These are phyloP conservation scores for Pseudomyrmex gracilis DNA, from an alignment of 1,140 invertebrate species.

Conservation along the genomic window DNA sequence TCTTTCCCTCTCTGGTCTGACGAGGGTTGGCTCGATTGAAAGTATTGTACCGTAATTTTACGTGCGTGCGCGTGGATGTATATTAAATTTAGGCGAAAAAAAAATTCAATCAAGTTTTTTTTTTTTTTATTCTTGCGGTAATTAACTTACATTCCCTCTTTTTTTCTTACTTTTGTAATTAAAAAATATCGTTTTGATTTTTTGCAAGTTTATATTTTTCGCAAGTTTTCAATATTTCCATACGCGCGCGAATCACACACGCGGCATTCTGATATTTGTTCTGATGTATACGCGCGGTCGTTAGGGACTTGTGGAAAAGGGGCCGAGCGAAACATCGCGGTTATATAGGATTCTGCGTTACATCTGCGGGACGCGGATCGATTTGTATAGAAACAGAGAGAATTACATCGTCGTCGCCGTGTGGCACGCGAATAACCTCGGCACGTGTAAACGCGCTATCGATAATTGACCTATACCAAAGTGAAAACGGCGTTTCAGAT, in stretches of 20 bases:
- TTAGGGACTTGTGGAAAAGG: neutral
- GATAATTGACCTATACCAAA: conserved; percentile 17
- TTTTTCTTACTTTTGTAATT: neutral
- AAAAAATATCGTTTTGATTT: too few species aligned
- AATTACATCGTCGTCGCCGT: conserved; percentile 1
- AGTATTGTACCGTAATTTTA: neutral
- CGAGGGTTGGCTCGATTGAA: conserved; percentile 4
- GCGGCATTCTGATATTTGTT: neutral
- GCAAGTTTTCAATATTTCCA: neutral
- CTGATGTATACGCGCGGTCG: neutral
- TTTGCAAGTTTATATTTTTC: too few species aligned
- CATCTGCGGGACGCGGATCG: neutral
- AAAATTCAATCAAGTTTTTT: neutral
- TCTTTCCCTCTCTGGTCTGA: neutral
- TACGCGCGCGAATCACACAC: neutral
- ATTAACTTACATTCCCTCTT: neutral
- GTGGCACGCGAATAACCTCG: conserved; percentile 42
- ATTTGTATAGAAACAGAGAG: conserved; percentile 12
- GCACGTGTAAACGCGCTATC: conserved; percentile 15
- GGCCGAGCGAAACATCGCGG: neutral
- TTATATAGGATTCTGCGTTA: conserved; percentile 24
- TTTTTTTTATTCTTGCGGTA: neutral
- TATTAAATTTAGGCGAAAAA: neutral
- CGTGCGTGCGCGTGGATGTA: neutral
- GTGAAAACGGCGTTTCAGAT: conserved; percentile 7